phyloP scores from a whole-genome alignment of 2,888 invertebrate genomes.

The Sericinus montela region DNA sequence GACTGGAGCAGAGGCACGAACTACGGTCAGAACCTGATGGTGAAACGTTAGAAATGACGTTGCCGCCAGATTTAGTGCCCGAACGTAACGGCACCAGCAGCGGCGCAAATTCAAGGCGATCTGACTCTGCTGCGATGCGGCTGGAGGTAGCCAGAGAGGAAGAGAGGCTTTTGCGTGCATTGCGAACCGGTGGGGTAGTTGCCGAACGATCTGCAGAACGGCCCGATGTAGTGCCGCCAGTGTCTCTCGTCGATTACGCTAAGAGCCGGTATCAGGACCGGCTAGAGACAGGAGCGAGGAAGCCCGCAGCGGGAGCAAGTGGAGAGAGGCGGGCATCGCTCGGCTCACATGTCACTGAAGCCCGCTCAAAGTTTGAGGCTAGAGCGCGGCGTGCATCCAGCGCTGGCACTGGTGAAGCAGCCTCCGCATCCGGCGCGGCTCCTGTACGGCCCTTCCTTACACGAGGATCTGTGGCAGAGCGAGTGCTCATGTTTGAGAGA shows the following conservation, averaged over 20 bases:
- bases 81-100: constrained; percentile 65
- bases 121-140: constrained; percentile 75
- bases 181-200: constrained; percentile 83
- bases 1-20: constrained; percentile 56
- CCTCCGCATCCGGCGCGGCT: constrained; percentile 49
- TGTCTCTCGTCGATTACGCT: constrained; percentile 82
- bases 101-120: constrained; percentile 58
- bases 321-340: constrained; percentile 65
- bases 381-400: constrained; percentile 69
- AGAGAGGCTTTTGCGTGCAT: constrained; percentile 86
- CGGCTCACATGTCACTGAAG: constrained; percentile 73
- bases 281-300: constrained; percentile 69
- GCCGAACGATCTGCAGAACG: constrained; percentile 67
- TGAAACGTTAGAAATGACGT: constrained; percentile 82
- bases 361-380: constrained; percentile 73
- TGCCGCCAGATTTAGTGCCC: constrained; percentile 81
- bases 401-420: constrained; percentile 61
- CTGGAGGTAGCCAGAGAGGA: constrained; percentile 90
- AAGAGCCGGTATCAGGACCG: constrained; percentile 82
- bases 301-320: constrained; percentile 63
- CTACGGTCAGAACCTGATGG: constrained; percentile 60
- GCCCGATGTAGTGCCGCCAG: constrained; percentile 70
- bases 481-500: constrained; percentile 93
- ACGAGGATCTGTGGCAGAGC: constrained; percentile 93
- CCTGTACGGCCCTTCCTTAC: constrained; percentile 92